These are phyloP conservation scores for Coremacera marginata DNA, from an alignment of 2,888 invertebrate genomes.

Conservation along the genomic window DNA sequence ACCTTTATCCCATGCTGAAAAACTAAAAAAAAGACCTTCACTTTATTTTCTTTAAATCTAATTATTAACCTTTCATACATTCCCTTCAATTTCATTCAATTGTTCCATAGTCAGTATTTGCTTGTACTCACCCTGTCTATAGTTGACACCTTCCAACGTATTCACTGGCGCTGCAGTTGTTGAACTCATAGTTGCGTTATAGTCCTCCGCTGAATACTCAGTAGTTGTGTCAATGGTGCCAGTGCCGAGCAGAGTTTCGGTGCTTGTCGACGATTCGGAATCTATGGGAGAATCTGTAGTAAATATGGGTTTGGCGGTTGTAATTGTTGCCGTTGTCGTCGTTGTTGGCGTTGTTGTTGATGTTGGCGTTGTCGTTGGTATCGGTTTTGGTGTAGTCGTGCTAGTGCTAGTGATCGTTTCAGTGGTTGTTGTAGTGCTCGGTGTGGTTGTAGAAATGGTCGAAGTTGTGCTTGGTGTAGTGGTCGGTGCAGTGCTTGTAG, in stretches of 20 bases:
- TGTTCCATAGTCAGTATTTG: not conserved
- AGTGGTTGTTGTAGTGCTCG: conserved; percentile 36
- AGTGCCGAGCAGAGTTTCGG: conserved; percentile 16
- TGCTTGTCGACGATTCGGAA: conserved; percentile 41
- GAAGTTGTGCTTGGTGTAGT: conserved; percentile 30
- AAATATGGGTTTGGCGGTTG: conserved; percentile 49
- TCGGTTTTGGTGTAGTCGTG: conserved; percentile 32
- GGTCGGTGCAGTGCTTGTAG: conserved; percentile 12
- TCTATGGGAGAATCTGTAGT: conserved; percentile 47
- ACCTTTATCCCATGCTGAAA: too few relatives aligned
- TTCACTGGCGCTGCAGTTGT: conserved; percentile 58
- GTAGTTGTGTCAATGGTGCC: conserved; percentile 38
- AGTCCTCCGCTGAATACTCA: conserved; percentile 48
- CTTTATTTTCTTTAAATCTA: too few relatives aligned
- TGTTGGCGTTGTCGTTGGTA: conserved; percentile 26
- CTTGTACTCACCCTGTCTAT: conserved; percentile 63
- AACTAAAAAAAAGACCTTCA: too few relatives aligned
- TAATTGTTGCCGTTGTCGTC: conserved; percentile 20
- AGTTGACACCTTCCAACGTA: conserved; percentile 68
- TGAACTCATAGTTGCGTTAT: conserved; percentile 45
- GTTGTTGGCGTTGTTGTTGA: conserved; percentile 36
- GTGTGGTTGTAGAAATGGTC: conserved; percentile 36
- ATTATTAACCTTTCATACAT: too few relatives aligned
- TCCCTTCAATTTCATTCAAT: not conserved
- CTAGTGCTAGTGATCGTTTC: conserved; percentile 31